Evolutionary conservation across 2,888 invertebrate genomes (phyloP).

Genomic region (Sicus ferrugineus): DNA sequence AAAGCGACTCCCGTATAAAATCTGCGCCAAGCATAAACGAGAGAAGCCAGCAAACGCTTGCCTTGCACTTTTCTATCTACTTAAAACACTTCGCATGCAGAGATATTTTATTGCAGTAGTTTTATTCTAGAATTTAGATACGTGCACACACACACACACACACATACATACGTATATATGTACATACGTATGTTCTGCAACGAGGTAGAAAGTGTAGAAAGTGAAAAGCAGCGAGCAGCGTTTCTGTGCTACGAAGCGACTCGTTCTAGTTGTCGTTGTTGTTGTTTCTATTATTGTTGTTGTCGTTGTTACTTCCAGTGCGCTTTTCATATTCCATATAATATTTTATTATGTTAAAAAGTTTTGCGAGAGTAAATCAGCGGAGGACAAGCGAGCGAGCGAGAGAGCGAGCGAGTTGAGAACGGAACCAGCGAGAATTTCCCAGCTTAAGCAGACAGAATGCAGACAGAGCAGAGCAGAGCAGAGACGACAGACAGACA

Average conservation of each 20-base stretch:
- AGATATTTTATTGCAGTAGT: no score
- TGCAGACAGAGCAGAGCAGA: conserved; percentile 42
- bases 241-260: no score
- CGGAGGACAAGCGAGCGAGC: conserved; percentile 21
- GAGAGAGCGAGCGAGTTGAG: conserved; percentile 16
- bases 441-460: conserved; percentile 42
- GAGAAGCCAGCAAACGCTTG: no score
- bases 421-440: conserved; percentile 25
- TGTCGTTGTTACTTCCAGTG: no score
- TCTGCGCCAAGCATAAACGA: no score
- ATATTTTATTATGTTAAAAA: conserved; percentile 61
- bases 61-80: no score
- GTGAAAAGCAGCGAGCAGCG: conserved; percentile 30
- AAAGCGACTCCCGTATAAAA: no score
- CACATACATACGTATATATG: background rate
- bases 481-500: conserved; percentile 36
- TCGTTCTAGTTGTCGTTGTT: background rate
- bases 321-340: conserved; percentile 21
- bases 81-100: no score
- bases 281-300: conserved; percentile 12
- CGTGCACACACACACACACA: background rate
- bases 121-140: no score
- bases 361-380: conserved; percentile 57
- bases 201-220: background rate
- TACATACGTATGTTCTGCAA: background rate